Conservation (phyloP, 92 coral and sea anemone species). For the Palythoa grandiflora region DNA sequence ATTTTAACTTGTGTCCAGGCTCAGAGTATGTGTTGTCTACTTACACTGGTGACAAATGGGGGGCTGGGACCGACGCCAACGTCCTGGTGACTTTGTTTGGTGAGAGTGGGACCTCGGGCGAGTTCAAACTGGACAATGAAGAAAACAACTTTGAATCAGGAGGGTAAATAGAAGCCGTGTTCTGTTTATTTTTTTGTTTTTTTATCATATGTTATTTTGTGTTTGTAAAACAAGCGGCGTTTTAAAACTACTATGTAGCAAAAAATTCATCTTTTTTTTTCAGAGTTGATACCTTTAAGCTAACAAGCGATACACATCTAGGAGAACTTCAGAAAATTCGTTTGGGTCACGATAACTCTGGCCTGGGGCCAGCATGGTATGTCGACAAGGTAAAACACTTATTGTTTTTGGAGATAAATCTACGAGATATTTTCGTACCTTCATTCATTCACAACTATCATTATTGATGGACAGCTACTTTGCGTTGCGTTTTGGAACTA, state of each 20-base stretch:
- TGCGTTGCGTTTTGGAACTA: neutral
- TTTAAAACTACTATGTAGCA: neutral
- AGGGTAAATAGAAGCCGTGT: neutral
- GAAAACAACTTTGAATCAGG: slow-evolving; percentile 82
- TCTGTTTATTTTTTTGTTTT: neutral
- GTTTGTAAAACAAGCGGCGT: too few species aligned
- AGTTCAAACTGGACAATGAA: slow-evolving; percentile 75
- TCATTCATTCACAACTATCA: too few species aligned
- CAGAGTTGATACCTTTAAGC: slow-evolving; percentile 30
- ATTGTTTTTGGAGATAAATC: neutral
- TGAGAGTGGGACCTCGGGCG: slow-evolving; percentile 81
- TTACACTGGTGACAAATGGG: slow-evolving; percentile 77
- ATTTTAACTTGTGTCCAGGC: neutral
- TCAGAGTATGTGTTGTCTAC: slow-evolving; percentile 47
- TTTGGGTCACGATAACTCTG: slow-evolving; percentile 29
- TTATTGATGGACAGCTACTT: neutral
- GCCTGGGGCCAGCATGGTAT: slow-evolving; percentile 42
- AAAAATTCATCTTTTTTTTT: neutral
- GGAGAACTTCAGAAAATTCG: slow-evolving; percentile 30
- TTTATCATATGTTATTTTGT: neutral
- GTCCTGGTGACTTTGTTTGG: slow-evolving; percentile 87
- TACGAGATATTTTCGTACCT: neutral
- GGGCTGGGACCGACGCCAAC: slow-evolving; percentile 94
- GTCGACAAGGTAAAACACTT: slow-evolving; percentile 13
- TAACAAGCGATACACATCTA: neutral